Percentiles rank a stretch among this genome's conserved stretches.
phyloP scores from a whole-genome alignment of 1,140 invertebrate genomes.

The Drosophila gunungcola region DNA sequence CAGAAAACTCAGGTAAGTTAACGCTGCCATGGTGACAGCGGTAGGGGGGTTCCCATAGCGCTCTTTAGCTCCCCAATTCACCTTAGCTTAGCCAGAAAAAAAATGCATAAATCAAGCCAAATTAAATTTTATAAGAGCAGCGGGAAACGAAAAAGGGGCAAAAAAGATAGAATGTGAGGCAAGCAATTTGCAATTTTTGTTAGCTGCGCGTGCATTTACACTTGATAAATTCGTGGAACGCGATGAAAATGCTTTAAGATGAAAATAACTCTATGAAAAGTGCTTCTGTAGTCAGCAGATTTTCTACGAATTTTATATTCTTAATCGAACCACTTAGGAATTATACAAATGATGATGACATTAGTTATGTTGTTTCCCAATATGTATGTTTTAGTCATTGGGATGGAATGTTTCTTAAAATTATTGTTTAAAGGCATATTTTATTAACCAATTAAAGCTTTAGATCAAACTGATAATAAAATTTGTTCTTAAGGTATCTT shows the following conservation, averaged over 20 bases:
- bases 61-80: constrained; percentile 15
- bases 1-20: constrained; percentile 63
- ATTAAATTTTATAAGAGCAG: constrained; percentile 66
- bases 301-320: neutral
- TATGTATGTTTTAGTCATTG: neutral
- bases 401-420: neutral
- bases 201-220: constrained; percentile 38
- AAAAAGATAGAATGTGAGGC: constrained; percentile 40
- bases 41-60: constrained; percentile 26
- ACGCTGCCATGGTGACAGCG: constrained; percentile 53
- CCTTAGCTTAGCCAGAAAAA: constrained; percentile 18
- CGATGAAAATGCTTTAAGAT: constrained; percentile 19
- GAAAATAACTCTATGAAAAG: constrained; percentile 7
- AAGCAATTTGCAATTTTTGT: constrained; percentile 61
- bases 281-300: neutral
- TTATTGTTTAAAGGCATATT: neutral
- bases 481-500: neutral
- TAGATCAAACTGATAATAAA: neutral
- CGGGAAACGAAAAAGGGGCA: constrained; percentile 26
- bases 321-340: neutral
- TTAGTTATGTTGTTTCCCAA: neutral
- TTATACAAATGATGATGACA: neutral
- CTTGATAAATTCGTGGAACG: constrained; percentile 37
- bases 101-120: constrained; percentile 80
- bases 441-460: neutral